Evolutionary conservation across 2,113 vertebrate species (phyloP).

Genomic region (Oncorhynchus nerka): DNA sequence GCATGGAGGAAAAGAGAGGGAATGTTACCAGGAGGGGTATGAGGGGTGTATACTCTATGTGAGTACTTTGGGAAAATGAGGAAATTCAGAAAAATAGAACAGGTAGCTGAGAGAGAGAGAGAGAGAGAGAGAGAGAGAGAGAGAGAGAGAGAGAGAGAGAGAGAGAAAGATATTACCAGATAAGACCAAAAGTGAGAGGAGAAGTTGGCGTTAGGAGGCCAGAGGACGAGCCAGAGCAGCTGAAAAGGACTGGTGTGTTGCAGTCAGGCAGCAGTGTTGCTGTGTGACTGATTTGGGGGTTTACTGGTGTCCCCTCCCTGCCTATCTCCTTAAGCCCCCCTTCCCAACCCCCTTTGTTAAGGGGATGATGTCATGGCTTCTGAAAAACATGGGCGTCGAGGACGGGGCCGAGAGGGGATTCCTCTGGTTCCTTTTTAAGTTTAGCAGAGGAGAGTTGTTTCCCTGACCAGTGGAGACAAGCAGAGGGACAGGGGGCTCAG

Average conservation of each 20-base stretch:
- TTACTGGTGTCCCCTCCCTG: constrained; percentile 23
- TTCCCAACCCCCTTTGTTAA: constrained; percentile 58
- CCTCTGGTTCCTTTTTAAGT: constrained; percentile 71
- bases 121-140: background rate
- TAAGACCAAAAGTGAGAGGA: background rate
- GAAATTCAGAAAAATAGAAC: too few species aligned
- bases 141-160: background rate
- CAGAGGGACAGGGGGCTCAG: constrained; percentile 62
- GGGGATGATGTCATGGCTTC: constrained; percentile 74
- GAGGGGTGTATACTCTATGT: too few species aligned
- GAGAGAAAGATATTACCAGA: background rate
- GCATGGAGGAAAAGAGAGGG: background rate
- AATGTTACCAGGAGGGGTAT: background rate
- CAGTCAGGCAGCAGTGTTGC: background rate
- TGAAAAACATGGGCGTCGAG: constrained; percentile 61
- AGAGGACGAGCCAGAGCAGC: constrained; percentile 12
- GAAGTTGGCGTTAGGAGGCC: constrained; percentile 7
- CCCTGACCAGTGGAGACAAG: constrained; percentile 36
- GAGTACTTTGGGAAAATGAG: too few species aligned
- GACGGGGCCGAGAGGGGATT: constrained; percentile 48
- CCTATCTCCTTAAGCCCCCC: constrained; percentile 6
- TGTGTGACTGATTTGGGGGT: constrained; percentile 33
- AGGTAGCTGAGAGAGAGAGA: too few species aligned
- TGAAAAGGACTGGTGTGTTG: constrained; percentile 1
- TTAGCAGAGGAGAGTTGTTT: constrained; percentile 63